These are phyloP conservation scores for Elmis aenea DNA, from an alignment of 2,888 invertebrate species.

Conservation along the genomic window DNA sequence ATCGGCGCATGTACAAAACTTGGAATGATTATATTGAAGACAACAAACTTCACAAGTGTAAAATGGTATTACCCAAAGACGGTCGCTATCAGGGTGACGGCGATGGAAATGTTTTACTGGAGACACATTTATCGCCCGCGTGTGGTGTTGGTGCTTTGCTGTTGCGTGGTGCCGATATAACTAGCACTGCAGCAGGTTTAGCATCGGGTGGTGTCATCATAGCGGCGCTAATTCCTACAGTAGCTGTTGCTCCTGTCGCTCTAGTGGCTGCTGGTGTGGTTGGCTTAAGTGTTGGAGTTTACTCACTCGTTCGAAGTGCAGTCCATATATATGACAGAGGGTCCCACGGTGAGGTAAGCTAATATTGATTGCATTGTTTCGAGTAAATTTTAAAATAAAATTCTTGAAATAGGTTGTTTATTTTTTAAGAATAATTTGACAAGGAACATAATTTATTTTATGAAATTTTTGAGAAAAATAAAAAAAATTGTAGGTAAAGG, in stretches of 20 bases:
- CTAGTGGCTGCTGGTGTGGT: slow-evolving; percentile 42
- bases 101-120: slow-evolving; percentile 31
- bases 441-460: too few species aligned
- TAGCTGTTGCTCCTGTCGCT: slow-evolving; percentile 49
- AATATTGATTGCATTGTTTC: background rate
- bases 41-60: slow-evolving; percentile 53
- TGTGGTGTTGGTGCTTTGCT: slow-evolving; percentile 32
- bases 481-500: too few species aligned
- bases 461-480: too few species aligned
- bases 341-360: slow-evolving; percentile 50
- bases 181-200: slow-evolving; percentile 33
- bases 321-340: slow-evolving; percentile 49
- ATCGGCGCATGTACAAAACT: slow-evolving; percentile 51
- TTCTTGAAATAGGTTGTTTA: too few species aligned
- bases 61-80: slow-evolving; percentile 52
- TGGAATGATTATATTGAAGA: slow-evolving; percentile 52
- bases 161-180: slow-evolving; percentile 32
- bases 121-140: slow-evolving; percentile 35
- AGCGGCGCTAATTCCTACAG: slow-evolving; percentile 49
- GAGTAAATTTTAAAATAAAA: slow-evolving; percentile 38
- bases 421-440: too few species aligned
- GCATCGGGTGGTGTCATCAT: slow-evolving; percentile 51
- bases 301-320: slow-evolving; percentile 51
- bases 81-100: slow-evolving; percentile 43
- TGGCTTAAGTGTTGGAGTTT: slow-evolving; percentile 42